phyloP scores from a whole-genome alignment of 2,113 vertebrate genomes.

The Desmodus rotundus region DNA sequence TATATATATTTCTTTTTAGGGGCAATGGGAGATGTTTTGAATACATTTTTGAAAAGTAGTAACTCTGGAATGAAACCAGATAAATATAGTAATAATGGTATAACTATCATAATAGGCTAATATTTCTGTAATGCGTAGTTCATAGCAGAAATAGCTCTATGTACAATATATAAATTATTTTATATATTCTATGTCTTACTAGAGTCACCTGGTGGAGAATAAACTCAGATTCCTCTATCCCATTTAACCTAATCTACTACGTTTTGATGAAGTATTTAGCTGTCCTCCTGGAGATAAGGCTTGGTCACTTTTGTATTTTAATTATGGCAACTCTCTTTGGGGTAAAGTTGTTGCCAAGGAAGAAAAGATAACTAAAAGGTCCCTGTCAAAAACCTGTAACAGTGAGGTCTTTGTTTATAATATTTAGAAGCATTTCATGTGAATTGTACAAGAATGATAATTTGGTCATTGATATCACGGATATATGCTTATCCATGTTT shows the following conservation, averaged over 20 bases:
- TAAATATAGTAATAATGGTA: neutral
- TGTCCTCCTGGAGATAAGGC: neutral
- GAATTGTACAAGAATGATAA: neutral
- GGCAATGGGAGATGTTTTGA: neutral
- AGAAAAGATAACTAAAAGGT: neutral
- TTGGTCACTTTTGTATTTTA: neutral
- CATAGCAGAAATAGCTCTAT: neutral
- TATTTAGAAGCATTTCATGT: neutral
- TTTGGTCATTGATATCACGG: neutral
- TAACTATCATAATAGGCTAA: neutral
- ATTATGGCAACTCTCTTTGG: neutral
- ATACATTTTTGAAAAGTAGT: neutral
- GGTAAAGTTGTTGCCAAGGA: neutral
- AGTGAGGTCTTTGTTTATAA: neutral
- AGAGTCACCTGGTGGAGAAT: neutral
- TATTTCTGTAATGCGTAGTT: neutral
- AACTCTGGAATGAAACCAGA: neutral
- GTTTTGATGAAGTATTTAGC: neutral
- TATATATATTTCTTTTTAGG: neutral
- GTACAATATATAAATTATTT: neutral
- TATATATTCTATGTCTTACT: neutral
- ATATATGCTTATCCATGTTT: neutral
- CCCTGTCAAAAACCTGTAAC: neutral
- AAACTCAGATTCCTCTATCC: neutral
- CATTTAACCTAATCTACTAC: neutral